Base-by-base conservation (phyloP, 1,140 invertebrate species). In the Brachionus paranguensis region DNA sequence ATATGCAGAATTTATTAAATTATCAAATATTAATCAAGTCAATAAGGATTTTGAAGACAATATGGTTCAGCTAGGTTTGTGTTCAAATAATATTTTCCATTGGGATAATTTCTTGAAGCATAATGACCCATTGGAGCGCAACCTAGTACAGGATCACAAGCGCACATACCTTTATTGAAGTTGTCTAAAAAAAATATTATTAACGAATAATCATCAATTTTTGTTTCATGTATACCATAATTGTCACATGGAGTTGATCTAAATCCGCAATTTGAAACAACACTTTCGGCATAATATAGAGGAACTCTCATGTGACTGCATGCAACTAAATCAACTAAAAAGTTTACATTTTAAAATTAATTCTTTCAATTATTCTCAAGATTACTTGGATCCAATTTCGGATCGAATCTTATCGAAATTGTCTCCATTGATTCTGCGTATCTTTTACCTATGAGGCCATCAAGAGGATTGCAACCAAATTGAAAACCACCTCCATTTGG, bases 401-500 rank as follows among this genome's bases (percentile, higher is more conserved):
- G 29, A 45, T 20, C 1, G 10, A 81, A 64, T 60, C 78, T 81
- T 0, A 65, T 20, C 41, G 53, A 68, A 81, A 81, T 81, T 29
- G 0, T 27, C 1, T 81, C 78, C 8, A 45, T 20, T n/a, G 33
- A 0, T 14, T 81, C 53, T 41, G 17, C 7, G 7, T 33, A 17
- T 55, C 45, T 29, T 43, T 43, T 43, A 17, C 72, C 45, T 2
- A 27, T 20, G 27, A 76, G 5, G 14, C 11, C 3, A 50, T 76
- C 72, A 3, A 76, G 14, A 27, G 45, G 45, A 47, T 47, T 81
- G 60, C 85, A 85, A 29, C 65, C 72, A 41, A 37, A 50, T 64
- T 85, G 89, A 95, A 94, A n/a, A 20, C 94, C 90, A 17, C 79
- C 79, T 29, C 83, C 85, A 43, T 85, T 85, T 27, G 85, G 85